Evolutionary conservation across 1,140 invertebrate genomes (phyloP), one percentile per base, ranked within the genome.

Genomic region (Drosophila bipectinata): DNA sequence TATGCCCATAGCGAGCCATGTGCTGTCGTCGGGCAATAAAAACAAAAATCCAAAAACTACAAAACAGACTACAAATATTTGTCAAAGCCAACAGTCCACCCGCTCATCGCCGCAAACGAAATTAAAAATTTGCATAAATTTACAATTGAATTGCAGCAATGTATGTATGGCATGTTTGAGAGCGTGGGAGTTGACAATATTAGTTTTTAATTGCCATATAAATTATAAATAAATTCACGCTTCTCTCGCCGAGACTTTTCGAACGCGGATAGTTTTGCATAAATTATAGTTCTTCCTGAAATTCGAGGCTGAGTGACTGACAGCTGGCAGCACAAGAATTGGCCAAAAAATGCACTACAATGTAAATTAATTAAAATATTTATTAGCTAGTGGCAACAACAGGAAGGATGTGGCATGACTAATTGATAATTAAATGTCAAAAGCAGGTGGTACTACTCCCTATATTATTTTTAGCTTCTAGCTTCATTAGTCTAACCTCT

Each of bases 201-300:
- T 85, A 85, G 81, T 87, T 85, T 85, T 87, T 85, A 85, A 85
- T 85, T 85, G 81, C 81, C 72, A 85, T 87, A 87, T 82, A 85
- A 85, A 85, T 85, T 85, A 85, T 81, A 85, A 87, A 87, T 85
- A 87, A 87, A 87, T 84, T 67, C 63, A 57, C 56, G 57, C 60
- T 61, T 47, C 52, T 52, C 18, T 44, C 54, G 57, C 52, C 62
- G 21, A 58, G 52, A 48, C 72, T 32, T 62, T 74, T 30, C 30
- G 14, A 57, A 79, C 57, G 72, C 51, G 47, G 77, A 81, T 78
- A 82, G 63, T 81, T 15, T 78, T 85, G 82, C 82, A 85, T 85
- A 85, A 75, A 87, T 87, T 81, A 80, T 71, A 18, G 12, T 37
- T 12, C 10, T 45, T 47, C 8, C 68, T 24, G 34, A 21, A 21